phyloP scores from a whole-genome alignment of 1,140 invertebrate genomes.

The Asobara japonica region DNA sequence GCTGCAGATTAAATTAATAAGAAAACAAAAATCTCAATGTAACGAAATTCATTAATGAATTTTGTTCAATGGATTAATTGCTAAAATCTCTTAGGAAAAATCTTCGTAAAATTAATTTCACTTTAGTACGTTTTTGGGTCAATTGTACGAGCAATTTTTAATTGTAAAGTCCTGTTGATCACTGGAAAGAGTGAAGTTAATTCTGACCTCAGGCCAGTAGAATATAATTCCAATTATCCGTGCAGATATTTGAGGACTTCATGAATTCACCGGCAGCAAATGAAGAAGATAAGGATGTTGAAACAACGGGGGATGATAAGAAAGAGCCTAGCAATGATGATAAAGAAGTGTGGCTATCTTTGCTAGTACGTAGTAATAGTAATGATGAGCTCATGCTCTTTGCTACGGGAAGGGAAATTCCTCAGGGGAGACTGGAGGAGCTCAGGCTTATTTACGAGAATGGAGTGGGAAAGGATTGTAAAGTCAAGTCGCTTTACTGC shows the following conservation, averaged over 20 bases:
- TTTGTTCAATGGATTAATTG: conserved; percentile 5
- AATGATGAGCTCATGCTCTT: conserved; percentile 62
- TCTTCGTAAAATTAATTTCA: conserved; percentile 9
- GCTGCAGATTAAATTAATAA: too few species aligned
- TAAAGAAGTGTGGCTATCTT: conserved; percentile 53
- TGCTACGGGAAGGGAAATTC: conserved; percentile 60
- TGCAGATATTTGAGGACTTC: conserved; percentile 57
- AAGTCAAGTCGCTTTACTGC: conserved; percentile 63
- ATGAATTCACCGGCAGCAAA: conserved; percentile 44
- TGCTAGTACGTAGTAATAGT: conserved; percentile 60
- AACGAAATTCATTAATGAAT: not conserved
- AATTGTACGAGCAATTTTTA: not conserved
- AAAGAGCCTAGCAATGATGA: conserved; percentile 37
- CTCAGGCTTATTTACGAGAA: conserved; percentile 56
- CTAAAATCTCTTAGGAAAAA: not conserved
- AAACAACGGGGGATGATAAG: conserved; percentile 24
- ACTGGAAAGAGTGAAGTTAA: not conserved
- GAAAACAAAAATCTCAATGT: too few species aligned
- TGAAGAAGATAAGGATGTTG: conserved; percentile 14
- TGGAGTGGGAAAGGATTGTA: conserved; percentile 58
- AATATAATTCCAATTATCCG: not conserved
- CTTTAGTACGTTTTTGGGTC: not conserved
- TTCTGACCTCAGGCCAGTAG: not conserved
- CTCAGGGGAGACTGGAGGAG: conserved; percentile 50
- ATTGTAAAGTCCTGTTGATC: not conserved